These are phyloP conservation scores for Apomyelois bistriatella DNA, from an alignment of 2,888 invertebrate species.

Conservation along the genomic window DNA sequence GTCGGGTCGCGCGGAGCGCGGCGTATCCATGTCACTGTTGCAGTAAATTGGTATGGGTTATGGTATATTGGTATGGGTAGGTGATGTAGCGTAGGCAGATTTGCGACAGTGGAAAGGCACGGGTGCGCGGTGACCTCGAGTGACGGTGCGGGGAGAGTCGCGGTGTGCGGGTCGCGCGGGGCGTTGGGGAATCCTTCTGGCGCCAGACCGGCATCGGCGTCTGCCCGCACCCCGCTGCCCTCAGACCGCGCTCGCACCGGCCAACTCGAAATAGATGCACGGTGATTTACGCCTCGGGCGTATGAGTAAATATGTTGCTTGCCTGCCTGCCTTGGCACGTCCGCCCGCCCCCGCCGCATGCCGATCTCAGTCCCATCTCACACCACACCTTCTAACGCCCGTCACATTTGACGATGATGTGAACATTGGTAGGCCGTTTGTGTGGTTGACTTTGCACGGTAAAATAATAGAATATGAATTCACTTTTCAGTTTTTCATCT, in stretches of 20 bases:
- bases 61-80: no score
- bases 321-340: slow-evolving; percentile 76
- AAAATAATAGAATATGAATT: no score
- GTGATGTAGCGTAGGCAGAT: slow-evolving; percentile 28
- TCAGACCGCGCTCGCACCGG: slow-evolving; percentile 50
- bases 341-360: slow-evolving; percentile 65
- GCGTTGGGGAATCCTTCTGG: slow-evolving; percentile 81
- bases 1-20: no score
- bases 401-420: slow-evolving; percentile 9
- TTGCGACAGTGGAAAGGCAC: slow-evolving; percentile 39
- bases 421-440: background rate
- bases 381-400: slow-evolving; percentile 22
- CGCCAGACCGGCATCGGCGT: slow-evolving; percentile 78
- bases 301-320: slow-evolving; percentile 75
- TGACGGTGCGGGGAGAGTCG: slow-evolving; percentile 33
- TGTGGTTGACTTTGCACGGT: background rate
- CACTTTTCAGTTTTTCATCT: no score
- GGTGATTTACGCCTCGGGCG: slow-evolving; percentile 77
- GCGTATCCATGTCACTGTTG: background rate
- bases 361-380: slow-evolving; percentile 48
- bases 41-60: background rate
- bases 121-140: slow-evolving; percentile 55
- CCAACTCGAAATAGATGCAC: slow-evolving; percentile 77
- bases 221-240: slow-evolving; percentile 63
- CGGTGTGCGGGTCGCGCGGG: slow-evolving; percentile 44